Base-by-base conservation (phyloP, 1,140 invertebrate species). In the Ceratosolen solmsi region DNA sequence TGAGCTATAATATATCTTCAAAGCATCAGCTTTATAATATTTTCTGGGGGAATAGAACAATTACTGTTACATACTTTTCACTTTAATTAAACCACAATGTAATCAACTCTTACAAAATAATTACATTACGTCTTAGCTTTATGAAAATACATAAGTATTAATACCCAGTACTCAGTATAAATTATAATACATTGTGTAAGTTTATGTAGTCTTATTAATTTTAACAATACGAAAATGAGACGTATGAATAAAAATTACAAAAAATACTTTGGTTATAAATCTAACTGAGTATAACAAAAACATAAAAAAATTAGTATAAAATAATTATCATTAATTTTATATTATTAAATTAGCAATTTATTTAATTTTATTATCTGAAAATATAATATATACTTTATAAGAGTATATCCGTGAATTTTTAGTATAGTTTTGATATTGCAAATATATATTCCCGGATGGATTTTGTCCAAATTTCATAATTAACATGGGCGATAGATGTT, bases 51-150 rank as follows among this genome's bases (percentile, higher is more conserved):
- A 30, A 60, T 17, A 46, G 15, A 7, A 15, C 17, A 68, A 25
- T 79, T 68, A 11, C 5, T n/a, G 27, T 13, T 38, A 68, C 33
- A 38, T 8, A 74, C 56, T 74, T 65, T 74, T 51, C 58, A 41
- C 56, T 58, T 54, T 81, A 70, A 75, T 75, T 75, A 70, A 81
- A 75, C 71, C 58, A 30, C 60, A 75, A 49, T 68, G 60, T 75
- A 81, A 81, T 75, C 38, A 75, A 70, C 17, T 41, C 72, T 49
- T 51, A 36, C 56, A 75, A 81, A 70, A 80, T 74, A 73, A 58
- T 80, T 54, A 79, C 15, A 72, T 41, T 33, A 25, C 54, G 25
- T 56, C n/a, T 56, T 60, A 38, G 27, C 25, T 73, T 80, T 80
- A 80, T 72, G 58, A 73, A 73, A 36, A 38, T 73, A 73, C 79